Percentiles rank a stretch among this genome's conserved stretches.
phyloP scores from a whole-genome alignment of 2,888 invertebrate species.

The Shargacucullia verbasci region DNA sequence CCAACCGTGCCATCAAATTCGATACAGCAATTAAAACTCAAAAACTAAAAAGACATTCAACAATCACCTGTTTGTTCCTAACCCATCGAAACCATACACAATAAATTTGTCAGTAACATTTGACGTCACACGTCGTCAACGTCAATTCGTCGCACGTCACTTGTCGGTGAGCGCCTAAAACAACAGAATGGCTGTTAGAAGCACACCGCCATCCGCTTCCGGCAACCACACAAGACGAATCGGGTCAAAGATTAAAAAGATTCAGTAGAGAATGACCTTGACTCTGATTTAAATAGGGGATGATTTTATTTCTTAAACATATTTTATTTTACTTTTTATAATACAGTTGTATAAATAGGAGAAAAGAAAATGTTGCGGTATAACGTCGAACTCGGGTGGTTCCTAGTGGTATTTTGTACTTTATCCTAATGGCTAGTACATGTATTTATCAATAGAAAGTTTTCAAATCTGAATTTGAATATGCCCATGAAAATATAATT shows the following conservation, averaged over 20 bases:
- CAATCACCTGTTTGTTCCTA: background rate
- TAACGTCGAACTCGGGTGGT: no score
- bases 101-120: conserved; percentile 62
- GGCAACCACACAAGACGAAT: conserved; percentile 76
- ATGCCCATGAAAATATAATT: no score
- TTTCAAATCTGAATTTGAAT: no score
- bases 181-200: conserved; percentile 73
- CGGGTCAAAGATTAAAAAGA: conserved; percentile 54
- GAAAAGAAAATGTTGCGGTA: no score
- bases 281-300: background rate
- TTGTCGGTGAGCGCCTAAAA: conserved; percentile 67
- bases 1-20: no score
- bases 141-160: conserved; percentile 63
- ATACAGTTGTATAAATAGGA: no score
- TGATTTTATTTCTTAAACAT: background rate
- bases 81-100: conserved; percentile 6
- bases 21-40: no score
- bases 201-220: conserved; percentile 79
- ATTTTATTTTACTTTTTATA: background rate
- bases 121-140: conserved; percentile 55
- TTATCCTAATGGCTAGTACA: no score
- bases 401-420: no score
- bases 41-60: background rate
- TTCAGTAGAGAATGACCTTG: conserved; percentile 24
- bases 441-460: no score